phyloP scores from a whole-genome alignment of 2,113 vertebrate species.

The Colaptes auratus region DNA sequence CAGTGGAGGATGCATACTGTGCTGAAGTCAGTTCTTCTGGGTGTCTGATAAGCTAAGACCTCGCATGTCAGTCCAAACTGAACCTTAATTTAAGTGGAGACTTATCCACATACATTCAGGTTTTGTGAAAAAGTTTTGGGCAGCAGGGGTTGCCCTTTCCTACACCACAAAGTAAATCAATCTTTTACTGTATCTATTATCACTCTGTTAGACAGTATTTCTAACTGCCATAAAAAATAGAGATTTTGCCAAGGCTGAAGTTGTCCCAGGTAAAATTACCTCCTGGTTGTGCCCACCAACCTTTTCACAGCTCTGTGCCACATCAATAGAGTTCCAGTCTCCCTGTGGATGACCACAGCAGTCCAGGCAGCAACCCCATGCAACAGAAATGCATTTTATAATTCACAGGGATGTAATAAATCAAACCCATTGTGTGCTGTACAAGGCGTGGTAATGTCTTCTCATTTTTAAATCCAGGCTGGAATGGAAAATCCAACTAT shows the following conservation, averaged over 20 bases:
- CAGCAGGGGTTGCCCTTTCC: not conserved
- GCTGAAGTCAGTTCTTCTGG: not conserved
- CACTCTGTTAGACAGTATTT: not conserved
- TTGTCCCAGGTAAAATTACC: not conserved
- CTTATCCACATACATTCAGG: not conserved
- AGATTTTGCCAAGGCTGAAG: not conserved
- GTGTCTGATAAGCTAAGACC: not conserved
- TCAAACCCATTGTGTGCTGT: not conserved
- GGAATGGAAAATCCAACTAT: conserved; percentile 94
- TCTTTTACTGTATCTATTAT: not conserved
- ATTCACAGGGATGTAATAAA: not conserved
- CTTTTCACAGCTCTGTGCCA: not conserved
- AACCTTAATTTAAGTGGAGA: not conserved
- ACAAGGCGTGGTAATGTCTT: not conserved
- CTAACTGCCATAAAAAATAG: not conserved
- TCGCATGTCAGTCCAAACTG: not conserved
- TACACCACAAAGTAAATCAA: not conserved
- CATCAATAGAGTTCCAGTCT: not conserved
- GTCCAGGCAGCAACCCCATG: not conserved
- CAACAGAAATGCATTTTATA: not conserved
- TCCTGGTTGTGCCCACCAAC: not conserved
- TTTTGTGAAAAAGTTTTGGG: not conserved
- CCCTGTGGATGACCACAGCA: not conserved
- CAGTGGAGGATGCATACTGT: not conserved
- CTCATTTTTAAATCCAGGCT: conserved; percentile 75